Percentiles rank a stretch among this genome's conserved stretches.
Conservation (phyloP, 2,113 vertebrate genomes). For the Asarcornis scutulata region DNA sequence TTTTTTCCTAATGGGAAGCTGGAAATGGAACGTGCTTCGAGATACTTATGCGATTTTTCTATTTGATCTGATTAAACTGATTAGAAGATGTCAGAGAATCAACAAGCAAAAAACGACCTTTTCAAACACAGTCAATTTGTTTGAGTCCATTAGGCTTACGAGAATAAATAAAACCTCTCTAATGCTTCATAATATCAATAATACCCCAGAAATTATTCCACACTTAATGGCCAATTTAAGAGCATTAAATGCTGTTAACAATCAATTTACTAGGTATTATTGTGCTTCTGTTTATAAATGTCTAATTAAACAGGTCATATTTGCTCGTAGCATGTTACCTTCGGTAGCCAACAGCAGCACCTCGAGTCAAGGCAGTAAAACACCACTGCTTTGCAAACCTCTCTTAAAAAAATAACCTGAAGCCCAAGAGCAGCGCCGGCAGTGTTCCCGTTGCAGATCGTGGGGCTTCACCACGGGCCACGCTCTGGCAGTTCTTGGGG, state of each 20-base stretch:
- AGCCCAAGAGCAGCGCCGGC: background rate
- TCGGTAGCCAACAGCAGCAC: constrained; percentile 33
- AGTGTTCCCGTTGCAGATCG: background rate
- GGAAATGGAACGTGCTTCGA: background rate
- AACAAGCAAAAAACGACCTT: constrained; percentile 56
- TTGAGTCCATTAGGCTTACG: constrained; percentile 53
- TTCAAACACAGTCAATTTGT: constrained; percentile 67
- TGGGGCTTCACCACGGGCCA: background rate
- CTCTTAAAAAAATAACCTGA: background rate
- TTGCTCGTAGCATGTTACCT: constrained; percentile 32
- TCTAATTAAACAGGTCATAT: constrained; percentile 72
- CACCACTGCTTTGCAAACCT: background rate
- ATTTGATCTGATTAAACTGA: constrained; percentile 24
- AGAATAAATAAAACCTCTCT: constrained; percentile 75
- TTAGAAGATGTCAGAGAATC: constrained; percentile 28
- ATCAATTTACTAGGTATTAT: constrained; percentile 71
- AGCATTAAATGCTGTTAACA: constrained; percentile 72
- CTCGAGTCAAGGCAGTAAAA: background rate
- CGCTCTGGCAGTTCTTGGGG: background rate
- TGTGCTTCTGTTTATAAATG: constrained; percentile 66
- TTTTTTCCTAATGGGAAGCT: background rate
- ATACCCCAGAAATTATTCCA: constrained; percentile 64
- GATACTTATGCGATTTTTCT: background rate
- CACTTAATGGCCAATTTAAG: constrained; percentile 72
- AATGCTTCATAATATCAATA: constrained; percentile 70